A percentile compares a stretch with the other conserved stretches of the same genome.
phyloP scores from a whole-genome alignment of 2,888 invertebrate species.

The Pheosia gnoma region DNA sequence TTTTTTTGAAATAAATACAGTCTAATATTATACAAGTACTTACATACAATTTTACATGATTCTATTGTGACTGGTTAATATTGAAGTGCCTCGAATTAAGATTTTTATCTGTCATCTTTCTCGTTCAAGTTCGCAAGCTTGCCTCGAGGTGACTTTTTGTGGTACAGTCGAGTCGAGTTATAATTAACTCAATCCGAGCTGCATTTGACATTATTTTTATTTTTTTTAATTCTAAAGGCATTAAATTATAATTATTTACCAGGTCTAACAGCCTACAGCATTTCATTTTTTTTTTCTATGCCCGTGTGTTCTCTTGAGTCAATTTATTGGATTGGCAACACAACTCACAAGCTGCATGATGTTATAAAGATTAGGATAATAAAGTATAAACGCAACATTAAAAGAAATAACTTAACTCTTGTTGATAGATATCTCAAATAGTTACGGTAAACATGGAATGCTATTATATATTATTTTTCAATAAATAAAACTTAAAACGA shows the following conservation, averaged over 20 bases:
- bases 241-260: background rate
- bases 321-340: too few species aligned
- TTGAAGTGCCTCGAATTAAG: background rate
- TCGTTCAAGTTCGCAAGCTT: background rate
- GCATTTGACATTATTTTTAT: too few species aligned
- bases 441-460: constrained; percentile 32
- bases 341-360: too few species aligned
- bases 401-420: constrained; percentile 22
- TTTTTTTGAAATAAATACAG: too few species aligned
- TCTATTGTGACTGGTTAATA: background rate
- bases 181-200: too few species aligned
- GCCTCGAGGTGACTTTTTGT: background rate
- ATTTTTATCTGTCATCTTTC: background rate
- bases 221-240: too few species aligned
- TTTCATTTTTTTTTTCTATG: background rate
- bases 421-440: constrained; percentile 33
- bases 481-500: background rate
- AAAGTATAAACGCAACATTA: constrained; percentile 44
- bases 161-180: too few species aligned
- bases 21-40: too few species aligned
- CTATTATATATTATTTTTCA: constrained; percentile 5
- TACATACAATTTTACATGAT: background rate
- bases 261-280: background rate
- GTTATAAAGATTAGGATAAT: too few species aligned
- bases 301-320: background rate